Evolutionary conservation across 23 tunicate genomes (phyloP).

Genomic region (Botrylloides violaceus): DNA sequence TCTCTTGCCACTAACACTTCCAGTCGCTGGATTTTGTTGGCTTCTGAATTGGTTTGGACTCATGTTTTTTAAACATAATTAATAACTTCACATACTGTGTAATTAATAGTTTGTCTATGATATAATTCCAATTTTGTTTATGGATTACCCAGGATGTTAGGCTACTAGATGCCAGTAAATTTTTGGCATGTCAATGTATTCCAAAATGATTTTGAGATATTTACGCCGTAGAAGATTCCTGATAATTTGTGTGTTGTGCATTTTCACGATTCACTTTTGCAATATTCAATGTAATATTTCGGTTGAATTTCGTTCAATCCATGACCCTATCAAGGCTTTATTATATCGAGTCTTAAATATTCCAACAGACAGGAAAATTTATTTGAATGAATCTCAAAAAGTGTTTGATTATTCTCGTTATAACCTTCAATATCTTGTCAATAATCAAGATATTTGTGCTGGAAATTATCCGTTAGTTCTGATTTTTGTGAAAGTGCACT

Average conservation of each 20-base stretch:
- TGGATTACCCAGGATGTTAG: no score
- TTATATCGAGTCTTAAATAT: neutral
- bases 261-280: neutral
- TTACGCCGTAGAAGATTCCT: no score
- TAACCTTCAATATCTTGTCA: constrained; percentile 26
- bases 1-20: constrained; percentile 46
- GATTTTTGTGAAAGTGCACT: constrained; percentile 43
- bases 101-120: no score
- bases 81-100: no score
- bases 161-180: no score
- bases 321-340: neutral
- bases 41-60: constrained; percentile 61
- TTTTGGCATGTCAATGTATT: no score
- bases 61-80: constrained; percentile 45
- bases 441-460: constrained; percentile 24
- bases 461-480: constrained; percentile 22
- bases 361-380: constrained; percentile 14
- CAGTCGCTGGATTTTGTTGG: constrained; percentile 36
- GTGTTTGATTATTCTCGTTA: constrained; percentile 10
- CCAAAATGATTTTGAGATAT: neutral
- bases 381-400: neutral
- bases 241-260: neutral
- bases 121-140: no score
- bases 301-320: no score
- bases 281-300: neutral